These are phyloP conservation scores for Macrotrachela quadricornifera DNA, from an alignment of 1,140 invertebrate genomes.

Conservation along the genomic window DNA sequence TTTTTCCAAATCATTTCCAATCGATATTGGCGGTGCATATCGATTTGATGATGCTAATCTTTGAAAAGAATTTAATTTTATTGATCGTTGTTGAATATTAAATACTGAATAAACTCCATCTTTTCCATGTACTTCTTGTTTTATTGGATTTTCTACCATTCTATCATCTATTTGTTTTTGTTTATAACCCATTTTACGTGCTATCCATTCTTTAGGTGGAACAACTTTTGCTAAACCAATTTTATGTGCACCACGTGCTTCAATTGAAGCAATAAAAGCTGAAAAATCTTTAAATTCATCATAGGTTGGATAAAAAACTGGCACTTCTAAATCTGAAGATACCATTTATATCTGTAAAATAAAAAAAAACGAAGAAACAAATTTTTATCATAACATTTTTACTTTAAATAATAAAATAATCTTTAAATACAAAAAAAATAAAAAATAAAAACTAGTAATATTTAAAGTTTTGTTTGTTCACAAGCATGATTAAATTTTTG, in stretches of 20 bases:
- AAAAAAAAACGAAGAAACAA: too few relatives aligned
- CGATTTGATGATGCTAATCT: slow-evolving; percentile 47
- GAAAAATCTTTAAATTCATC: slow-evolving; percentile 85
- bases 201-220: slow-evolving; percentile 69
- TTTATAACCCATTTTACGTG: slow-evolving; percentile 19
- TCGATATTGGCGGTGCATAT: slow-evolving; percentile 61
- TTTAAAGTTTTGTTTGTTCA: not conserved
- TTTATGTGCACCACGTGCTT: slow-evolving; percentile 68
- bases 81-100: slow-evolving; percentile 66
- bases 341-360: too few relatives aligned
- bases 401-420: too few relatives aligned
- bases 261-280: slow-evolving; percentile 70
- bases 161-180: not conserved
- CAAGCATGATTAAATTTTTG: not conserved
- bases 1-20: slow-evolving; percentile 56
- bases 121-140: slow-evolving; percentile 60
- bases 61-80: slow-evolving; percentile 69
- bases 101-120: slow-evolving; percentile 84
- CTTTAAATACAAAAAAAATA: too few relatives aligned
- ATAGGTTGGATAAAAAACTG: slow-evolving; percentile 71
- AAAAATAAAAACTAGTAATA: too few relatives aligned
- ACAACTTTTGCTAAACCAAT: slow-evolving; percentile 83
- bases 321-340: not conserved
- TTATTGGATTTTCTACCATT: slow-evolving; percentile 42
- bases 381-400: too few relatives aligned